These are phyloP conservation scores for Spodoptera picta DNA, from an alignment of 2,888 invertebrate genomes.

Conservation along the genomic window DNA sequence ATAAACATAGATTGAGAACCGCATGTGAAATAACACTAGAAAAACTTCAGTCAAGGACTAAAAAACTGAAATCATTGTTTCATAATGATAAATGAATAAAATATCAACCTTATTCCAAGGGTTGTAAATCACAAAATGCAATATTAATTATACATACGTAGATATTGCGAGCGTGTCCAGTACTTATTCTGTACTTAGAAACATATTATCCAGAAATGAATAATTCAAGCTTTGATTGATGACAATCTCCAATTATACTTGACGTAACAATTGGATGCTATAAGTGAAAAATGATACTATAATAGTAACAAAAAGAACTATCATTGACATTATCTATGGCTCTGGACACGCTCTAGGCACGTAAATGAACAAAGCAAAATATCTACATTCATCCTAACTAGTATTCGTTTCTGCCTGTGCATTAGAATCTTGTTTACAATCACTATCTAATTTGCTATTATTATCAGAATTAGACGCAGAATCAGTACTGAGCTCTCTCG, in stretches of 20 bases:
- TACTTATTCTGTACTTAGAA: not conserved
- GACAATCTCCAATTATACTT: not conserved
- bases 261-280: too few relatives aligned
- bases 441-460: constrained; percentile 11
- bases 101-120: constrained; percentile 4
- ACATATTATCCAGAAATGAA: not conserved
- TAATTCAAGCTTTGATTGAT: not conserved
- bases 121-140: constrained; percentile 13
- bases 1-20: too few relatives aligned
- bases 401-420: not conserved
- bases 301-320: not conserved
- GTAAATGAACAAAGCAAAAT: not conserved
- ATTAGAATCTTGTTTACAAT: constrained; percentile 2
- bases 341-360: constrained; percentile 4
- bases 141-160: constrained; percentile 2
- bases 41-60: too few relatives aligned
- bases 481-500: constrained; percentile 33
- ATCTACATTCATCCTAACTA: constrained; percentile 14
- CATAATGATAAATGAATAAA: not conserved
- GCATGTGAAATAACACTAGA: too few relatives aligned
- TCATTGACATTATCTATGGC: not conserved
- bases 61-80: too few relatives aligned
- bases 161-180: constrained; percentile 9
- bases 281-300: too few relatives aligned
- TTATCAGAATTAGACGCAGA: constrained; percentile 16